These are phyloP conservation scores for Chaetops frenatus DNA, from an alignment of 2,113 vertebrate genomes.

Conservation along the genomic window DNA sequence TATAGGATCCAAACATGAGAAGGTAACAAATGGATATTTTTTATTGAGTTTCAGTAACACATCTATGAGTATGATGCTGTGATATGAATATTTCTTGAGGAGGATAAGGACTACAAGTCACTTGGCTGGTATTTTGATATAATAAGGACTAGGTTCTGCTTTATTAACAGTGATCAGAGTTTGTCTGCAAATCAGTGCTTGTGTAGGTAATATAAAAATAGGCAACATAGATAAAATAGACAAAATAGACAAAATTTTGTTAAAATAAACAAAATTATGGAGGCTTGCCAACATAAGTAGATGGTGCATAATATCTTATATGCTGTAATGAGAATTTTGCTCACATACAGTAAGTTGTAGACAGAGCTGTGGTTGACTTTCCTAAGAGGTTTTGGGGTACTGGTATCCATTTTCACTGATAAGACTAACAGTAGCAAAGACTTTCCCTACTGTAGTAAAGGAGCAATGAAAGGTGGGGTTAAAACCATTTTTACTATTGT, in stretches of 20 bases:
- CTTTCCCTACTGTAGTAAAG: background rate
- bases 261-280: background rate
- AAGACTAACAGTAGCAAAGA: background rate
- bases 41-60: background rate
- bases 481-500: background rate
- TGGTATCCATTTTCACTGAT: background rate
- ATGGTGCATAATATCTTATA: background rate
- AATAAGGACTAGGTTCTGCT: background rate
- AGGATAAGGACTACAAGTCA: background rate
- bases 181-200: background rate
- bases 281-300: background rate
- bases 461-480: background rate
- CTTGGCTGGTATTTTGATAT: background rate
- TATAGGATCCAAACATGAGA: slow-evolving; percentile 87
- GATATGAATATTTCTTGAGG: background rate
- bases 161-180: background rate
- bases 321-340: background rate
- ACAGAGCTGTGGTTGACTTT: background rate
- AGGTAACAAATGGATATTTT: slow-evolving; percentile 69
- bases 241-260: background rate
- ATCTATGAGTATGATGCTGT: background rate
- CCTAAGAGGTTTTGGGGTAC: background rate
- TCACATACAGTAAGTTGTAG: background rate
- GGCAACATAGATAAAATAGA: too few species aligned
- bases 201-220: background rate